Evolutionary conservation across 2,797 vertebrate genomes (phyloP), one percentile per base, ranked within the genome.

Genomic region (Esox lucius): DNA sequence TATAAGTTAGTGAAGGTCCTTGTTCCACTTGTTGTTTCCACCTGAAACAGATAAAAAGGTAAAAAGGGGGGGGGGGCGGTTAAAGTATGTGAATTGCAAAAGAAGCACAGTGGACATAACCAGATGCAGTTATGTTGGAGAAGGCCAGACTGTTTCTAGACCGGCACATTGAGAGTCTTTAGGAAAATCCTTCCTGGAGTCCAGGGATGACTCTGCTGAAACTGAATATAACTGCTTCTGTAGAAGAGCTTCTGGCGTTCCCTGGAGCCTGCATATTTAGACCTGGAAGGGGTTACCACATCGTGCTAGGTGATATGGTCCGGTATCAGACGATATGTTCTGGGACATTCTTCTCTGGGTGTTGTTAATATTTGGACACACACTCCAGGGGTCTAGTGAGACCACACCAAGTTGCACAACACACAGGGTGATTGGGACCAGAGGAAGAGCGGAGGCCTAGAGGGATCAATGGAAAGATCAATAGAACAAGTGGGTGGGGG

Each of bases 331-430:
- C 48, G n/a, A 46, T 26, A 15, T 74, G 46, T 65, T 42, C 31
- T 26, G 33, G 4, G 31, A 77, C 72, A 59, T 56, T 76, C 75
- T 69, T 61, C 61, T 42, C 33, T 12, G 9, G 15, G 65, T 13
- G 68, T 59, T 73, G 78, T 77, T 81, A 77, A 78, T 77, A 82
- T 86, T 83, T 80, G 82, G 75, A 69, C 85, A 75, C 84, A 89
- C 75, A 64, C 19, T 68, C 89, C 75, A 83, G 4, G 71, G 69
- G 68, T 49, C 39, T 4, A 53, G 5, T 31, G 39, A 35, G 22
- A n/a, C 56, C 56, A 61, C 56, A 24, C 3, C 3, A 24, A 26
- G 56, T 61, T 26, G 53, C 26, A 68, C 61, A 11, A 16, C 42
- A 26, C 42, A 22, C 42, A 26, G 35, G 42, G 42, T 35, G 31